Percentiles rank a stretch among this genome's conserved stretches.
Evolutionary conservation across 2,113 vertebrate genomes (phyloP).

Genomic region (Daphoenositta chrysoptera): DNA sequence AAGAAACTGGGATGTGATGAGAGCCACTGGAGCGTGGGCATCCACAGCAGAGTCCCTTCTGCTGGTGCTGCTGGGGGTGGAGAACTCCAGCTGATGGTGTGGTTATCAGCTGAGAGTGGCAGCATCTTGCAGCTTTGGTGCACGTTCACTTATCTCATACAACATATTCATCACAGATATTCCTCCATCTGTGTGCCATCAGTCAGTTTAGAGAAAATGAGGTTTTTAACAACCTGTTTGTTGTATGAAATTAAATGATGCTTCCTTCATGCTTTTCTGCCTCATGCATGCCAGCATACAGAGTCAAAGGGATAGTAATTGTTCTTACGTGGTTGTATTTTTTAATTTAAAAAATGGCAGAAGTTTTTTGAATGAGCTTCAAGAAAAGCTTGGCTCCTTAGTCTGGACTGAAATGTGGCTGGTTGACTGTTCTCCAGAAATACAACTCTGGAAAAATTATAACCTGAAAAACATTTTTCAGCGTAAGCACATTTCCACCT

Average conservation of each 20-base stretch:
- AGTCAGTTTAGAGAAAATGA: neutral
- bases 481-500: constrained; percentile 47
- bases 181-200: neutral
- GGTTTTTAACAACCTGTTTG: neutral
- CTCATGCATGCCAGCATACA: accelerated
- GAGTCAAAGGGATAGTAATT: neutral
- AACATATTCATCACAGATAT: neutral
- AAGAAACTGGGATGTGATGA: too few relatives aligned
- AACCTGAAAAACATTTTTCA: constrained; percentile 15
- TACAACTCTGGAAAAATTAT: constrained; percentile 34
- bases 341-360: neutral
- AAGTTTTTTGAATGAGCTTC: neutral
- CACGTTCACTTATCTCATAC: neutral
- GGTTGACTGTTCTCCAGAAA: constrained; percentile 9
- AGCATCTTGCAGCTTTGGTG: neutral
- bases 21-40: neutral
- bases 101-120: neutral
- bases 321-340: neutral
- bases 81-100: neutral
- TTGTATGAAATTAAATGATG: neutral
- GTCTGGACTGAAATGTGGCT: neutral
- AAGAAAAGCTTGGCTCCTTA: constrained; percentile 10
- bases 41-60: neutral
- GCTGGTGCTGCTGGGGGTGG: neutral
- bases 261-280: neutral